These are phyloP conservation scores for Myripristis jacobus DNA, from an alignment of 2,797 vertebrate genomes.

Conservation along the genomic window DNA sequence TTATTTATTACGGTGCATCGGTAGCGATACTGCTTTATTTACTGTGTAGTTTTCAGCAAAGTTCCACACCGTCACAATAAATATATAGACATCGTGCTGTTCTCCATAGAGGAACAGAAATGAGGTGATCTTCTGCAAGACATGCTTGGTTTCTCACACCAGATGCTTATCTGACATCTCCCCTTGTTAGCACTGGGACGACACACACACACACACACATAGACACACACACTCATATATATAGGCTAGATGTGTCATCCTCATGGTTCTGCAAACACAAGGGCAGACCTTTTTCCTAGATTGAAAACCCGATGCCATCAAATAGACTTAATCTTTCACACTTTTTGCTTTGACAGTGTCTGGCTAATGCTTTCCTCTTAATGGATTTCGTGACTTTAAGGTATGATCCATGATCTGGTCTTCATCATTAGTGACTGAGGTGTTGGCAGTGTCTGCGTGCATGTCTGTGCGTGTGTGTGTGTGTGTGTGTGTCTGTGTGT, in stretches of 20 bases:
- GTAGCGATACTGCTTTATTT: background rate
- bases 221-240: background rate
- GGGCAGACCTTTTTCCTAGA: background rate
- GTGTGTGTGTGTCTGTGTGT: background rate
- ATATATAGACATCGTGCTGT: constrained; percentile 33
- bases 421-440: constrained; percentile 14
- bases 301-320: background rate
- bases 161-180: constrained; percentile 59
- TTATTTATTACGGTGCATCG: too few relatives aligned
- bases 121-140: constrained; percentile 33
- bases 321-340: background rate
- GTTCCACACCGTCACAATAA: constrained; percentile 24
- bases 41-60: constrained; percentile 16
- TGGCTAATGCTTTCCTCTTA: background rate
- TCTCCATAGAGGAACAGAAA: constrained; percentile 28
- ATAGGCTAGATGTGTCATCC: constrained; percentile 30
- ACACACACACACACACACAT: constrained; percentile 19
- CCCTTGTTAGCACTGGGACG: constrained; percentile 29
- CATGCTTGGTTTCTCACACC: constrained; percentile 62
- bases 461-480: constrained; percentile 11
- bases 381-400: constrained; percentile 11
- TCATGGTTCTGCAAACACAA: constrained; percentile 5
- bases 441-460: constrained; percentile 6
- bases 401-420: background rate
- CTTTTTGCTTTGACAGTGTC: background rate